phyloP scores from a whole-genome alignment of 2,113 vertebrate species.

The Scytalopus superciliaris region DNA sequence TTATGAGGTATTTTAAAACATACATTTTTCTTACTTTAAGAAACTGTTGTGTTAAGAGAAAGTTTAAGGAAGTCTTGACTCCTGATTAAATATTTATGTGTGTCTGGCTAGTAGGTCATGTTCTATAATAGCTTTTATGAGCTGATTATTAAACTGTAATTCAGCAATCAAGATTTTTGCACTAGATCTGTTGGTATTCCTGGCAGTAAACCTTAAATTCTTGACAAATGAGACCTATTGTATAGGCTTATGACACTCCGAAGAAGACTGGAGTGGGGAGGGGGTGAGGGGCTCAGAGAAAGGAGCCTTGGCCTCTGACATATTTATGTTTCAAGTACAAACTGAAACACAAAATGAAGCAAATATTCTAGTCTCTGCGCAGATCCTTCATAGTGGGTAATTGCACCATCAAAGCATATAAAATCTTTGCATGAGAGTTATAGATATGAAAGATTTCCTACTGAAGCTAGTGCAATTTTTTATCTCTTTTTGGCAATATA shows the following conservation, averaged over 20 bases:
- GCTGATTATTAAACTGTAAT: conserved; percentile 51
- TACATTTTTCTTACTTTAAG: neutral
- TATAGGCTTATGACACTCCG: neutral
- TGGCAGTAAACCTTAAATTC: conserved; percentile 3
- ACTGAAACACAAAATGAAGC: neutral
- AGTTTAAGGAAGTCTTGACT: conserved; percentile 19
- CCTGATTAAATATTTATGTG: conserved; percentile 55
- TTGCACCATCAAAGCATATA: neutral
- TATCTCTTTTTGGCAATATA: neutral
- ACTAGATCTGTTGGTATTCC: neutral
- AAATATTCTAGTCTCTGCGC: neutral
- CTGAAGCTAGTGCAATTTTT: neutral
- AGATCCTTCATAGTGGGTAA: neutral
- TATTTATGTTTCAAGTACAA: neutral
- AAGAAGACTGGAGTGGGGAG: neutral
- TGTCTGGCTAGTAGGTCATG: neutral
- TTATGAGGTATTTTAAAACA: neutral
- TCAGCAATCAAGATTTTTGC: conserved; percentile 20
- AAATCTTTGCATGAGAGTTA: neutral
- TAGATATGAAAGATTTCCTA: neutral
- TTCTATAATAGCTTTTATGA: conserved; percentile 46
- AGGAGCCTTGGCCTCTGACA: neutral
- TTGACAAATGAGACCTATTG: conserved; percentile 11
- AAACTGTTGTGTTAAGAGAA: neutral
- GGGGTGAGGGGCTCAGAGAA: neutral